Evolutionary conservation across 1,140 invertebrate species (phyloP), one percentile per base, ranked within the genome.

Genomic region (Caenorhabditis inopinata): DNA sequence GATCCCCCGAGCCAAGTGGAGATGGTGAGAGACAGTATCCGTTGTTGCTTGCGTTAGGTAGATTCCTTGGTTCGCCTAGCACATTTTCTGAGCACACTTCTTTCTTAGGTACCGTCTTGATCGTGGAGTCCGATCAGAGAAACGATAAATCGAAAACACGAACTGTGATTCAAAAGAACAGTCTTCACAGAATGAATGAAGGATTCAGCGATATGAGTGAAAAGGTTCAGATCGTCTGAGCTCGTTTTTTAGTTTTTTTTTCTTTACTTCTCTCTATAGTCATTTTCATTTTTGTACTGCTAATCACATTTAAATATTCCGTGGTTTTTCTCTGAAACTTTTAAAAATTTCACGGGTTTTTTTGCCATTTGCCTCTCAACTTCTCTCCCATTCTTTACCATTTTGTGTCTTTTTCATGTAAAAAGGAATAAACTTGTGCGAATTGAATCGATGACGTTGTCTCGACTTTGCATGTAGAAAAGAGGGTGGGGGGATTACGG

Each of bases 21-120:
- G 58, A 35, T 68, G 58, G 58, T 68, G 58, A 68, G 58, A 68
- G 58, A 68, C 58, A 68, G 58, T 68, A 68, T 68, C 58, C 58
- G 32, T 42, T 68, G 21, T 42, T 68, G 23, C 58, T 68, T 42
- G 35, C 58, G 32, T 68, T 68, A 68, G 58, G 58, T 68, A 68
- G 58, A 58, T 42, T 68, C 58, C 58, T 68, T 68, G 58, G 58
- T 68, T 68, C 38, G n/a, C 4, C 58, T 68, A 68, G 27, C 58
- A 42, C 58, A 18, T 38, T 42, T 18, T 6, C 32, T 38, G 35
- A 38, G 38, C 12, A n/a, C 14, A 38, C 25, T 68, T 5, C 32
- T 35, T 2, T 62, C 38, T 14, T 32, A 68, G 58, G 58, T 68
- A 68, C 58, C n/a, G 58, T 68, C 32, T 42, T 68, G 32, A 68